Conservation (phyloP, 1,140 invertebrate species). For the Cryptotermes secundus region DNA sequence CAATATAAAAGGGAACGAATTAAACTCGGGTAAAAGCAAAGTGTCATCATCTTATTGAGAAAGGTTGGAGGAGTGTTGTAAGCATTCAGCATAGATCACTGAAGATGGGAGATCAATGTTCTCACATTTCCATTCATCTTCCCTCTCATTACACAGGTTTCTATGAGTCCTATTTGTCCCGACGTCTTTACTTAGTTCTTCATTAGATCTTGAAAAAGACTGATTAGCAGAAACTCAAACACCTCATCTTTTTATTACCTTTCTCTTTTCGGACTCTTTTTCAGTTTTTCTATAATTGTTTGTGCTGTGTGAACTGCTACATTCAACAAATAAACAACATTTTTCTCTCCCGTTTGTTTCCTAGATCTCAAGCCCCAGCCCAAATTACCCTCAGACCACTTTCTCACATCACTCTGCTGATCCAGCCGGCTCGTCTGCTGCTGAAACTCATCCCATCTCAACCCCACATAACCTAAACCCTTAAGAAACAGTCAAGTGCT, state of each 20-base stretch:
- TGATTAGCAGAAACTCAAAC: not conserved
- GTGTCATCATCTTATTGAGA: not conserved
- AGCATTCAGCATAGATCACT: not conserved
- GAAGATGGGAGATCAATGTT: not conserved
- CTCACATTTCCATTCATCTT: not conserved
- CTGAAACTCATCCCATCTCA: not conserved
- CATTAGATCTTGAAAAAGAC: not conserved
- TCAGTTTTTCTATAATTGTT: not conserved
- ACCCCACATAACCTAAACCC: not conserved
- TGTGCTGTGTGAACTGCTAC: not conserved
- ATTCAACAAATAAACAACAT: not conserved
- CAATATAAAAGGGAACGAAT: not conserved
- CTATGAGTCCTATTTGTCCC: not conserved
- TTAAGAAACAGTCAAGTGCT: not conserved
- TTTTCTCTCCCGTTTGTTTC: not conserved
- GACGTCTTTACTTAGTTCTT: not conserved
- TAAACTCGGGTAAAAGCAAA: not conserved
- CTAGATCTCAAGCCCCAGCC: not conserved
- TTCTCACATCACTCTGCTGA: not conserved
- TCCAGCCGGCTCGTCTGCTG: not conserved
- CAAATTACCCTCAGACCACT: not conserved
- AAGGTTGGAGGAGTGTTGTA: not conserved
- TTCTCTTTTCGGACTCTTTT: not conserved
- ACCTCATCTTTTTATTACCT: not conserved
- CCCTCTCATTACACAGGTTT: conserved; percentile 7